Base-by-base conservation (phyloP, 1,140 invertebrate genomes). In the Drosophila pallidifrons region DNA sequence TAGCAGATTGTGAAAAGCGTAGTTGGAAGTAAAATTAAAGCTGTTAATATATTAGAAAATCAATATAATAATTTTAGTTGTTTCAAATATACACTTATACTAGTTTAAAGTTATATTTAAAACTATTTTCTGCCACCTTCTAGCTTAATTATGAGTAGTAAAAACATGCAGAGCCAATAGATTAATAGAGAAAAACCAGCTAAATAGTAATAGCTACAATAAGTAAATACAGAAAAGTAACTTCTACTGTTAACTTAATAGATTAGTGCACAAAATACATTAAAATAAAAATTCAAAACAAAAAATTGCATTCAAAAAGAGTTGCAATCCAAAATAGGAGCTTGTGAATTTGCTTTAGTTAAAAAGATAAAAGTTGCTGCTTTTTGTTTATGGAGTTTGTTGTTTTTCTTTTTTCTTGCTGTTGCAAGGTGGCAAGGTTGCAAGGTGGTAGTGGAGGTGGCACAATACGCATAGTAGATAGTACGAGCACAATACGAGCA, bases 341-440 rank as follows among this genome's bases (percentile, higher is more conserved):
- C 46, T 25, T 32, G 65, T 75, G 79, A 69, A 49, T 60, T 80
- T 47, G 64, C 52, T 80, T 80, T 75, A 75, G 70, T 4, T 25
- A 25, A 25, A 25, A 25, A 25, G 20, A 25, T 79, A 54, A 54
- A 32, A 52, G 15, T 63, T 70, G 46, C 13, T 61, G 58, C 6
- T 35, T 35, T 16, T 41, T 38, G 35, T 38, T 49, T 51, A 28
- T 55, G 3, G 32, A 3, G 5, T 45, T 45, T 66, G 28, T 25
- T 52, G 52, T 52, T 28, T 64, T 47, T 41, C 35, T 3, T 52
- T 38, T 55, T 57, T 57, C 32, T 65, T 57, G 54, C 16, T 60
- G 47, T 72, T 65, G 43, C 51, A 65, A 54, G 43, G 20, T 25
- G 20, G 20, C 20, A 25, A 25, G 20, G 20, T 25, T 25, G 20